Evolutionary conservation across 2,888 invertebrate species (phyloP), one percentile per base, ranked within the genome.

Genomic region (Drosophila fungiperda): DNA sequence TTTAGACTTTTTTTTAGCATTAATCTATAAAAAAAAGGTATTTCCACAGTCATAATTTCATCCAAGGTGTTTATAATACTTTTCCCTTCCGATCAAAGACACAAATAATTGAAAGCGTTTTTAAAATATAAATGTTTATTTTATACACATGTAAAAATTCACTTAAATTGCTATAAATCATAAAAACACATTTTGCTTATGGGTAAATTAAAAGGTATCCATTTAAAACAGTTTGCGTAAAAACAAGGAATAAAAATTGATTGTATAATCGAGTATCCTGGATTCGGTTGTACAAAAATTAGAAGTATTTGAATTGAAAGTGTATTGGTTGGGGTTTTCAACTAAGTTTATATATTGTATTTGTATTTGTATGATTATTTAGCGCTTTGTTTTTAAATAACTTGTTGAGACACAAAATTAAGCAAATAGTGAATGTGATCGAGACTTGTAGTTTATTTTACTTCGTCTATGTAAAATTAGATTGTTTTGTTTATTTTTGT

Each of bases 141-240:
- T 83, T 86, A 86, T 88, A 88, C 77, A 83, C 76, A 85, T 69
- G 60, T 83, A 87, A 71, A 89, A 76, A 69, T 65, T 87, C 57
- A 78, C 89, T 85, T 85, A 89, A 76, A 59, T 45, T 70, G 68
- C 70, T 83, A 80, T 55, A 83, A 80, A 77, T 79, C 70, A 75
- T 83, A 75, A 64, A 80, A 85, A 89, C 75, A 89, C 74, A 87
- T 70, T 86, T 86, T 62, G 73, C 87, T 87, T 85, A 87, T 53
- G 68, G 60, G 54, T 78, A 73, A 63, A 68, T 45, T 62, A 45
- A 50, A 72, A 71, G 42, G 76, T 70, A 52, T 73, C 68, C 70
- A 62, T 50, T 50, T 73, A 49, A 61, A 77, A 75, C 45, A 76
- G 38, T 59, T 73, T 38, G 69, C 52, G 49, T 55, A 42, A 55